These are phyloP conservation scores for Aromia moschata DNA, from an alignment of 2,888 invertebrate genomes.

Conservation along the genomic window DNA sequence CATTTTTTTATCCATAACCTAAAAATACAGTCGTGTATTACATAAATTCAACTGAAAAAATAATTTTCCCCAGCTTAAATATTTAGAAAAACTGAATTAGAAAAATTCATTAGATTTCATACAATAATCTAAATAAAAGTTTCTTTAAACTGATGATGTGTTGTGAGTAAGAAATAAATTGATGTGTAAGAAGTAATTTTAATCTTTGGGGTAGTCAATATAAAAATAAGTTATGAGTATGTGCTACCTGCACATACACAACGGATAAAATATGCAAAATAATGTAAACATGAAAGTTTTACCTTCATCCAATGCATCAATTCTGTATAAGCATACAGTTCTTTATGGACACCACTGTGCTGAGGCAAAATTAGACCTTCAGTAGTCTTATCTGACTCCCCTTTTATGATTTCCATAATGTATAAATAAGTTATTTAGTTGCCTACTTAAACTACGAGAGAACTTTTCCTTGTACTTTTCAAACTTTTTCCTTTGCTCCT, in stretches of 20 bases:
- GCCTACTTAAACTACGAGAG: slow-evolving; percentile 84
- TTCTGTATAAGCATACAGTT: slow-evolving; percentile 86
- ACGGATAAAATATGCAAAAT: too few relatives aligned
- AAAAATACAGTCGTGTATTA: slow-evolving; percentile 26
- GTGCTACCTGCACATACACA: too few relatives aligned
- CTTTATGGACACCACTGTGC: slow-evolving; percentile 83
- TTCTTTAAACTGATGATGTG: too few relatives aligned
- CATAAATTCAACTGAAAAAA: slow-evolving; percentile 1
- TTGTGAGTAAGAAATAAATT: too few relatives aligned
- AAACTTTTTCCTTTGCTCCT: slow-evolving; percentile 81
- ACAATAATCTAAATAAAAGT: too few relatives aligned
- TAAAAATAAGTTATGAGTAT: too few relatives aligned
- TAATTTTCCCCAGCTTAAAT: too few relatives aligned
- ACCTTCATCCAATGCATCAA: slow-evolving; percentile 91
- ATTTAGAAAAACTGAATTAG: too few relatives aligned
- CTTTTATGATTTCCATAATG: slow-evolving; percentile 84
- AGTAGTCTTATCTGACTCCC: slow-evolving; percentile 67
- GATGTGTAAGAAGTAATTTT: too few relatives aligned
- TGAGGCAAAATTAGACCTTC: slow-evolving; percentile 74
- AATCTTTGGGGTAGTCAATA: too few relatives aligned
- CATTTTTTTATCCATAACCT: slow-evolving; percentile 80
- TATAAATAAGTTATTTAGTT: slow-evolving; percentile 94
- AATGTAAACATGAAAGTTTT: slow-evolving; percentile 15
- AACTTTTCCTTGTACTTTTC: slow-evolving; percentile 82
- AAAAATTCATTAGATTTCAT: too few relatives aligned